These are phyloP conservation scores for Metridium senile DNA, from an alignment of 92 coral and sea anemone species.

Conservation along the genomic window DNA sequence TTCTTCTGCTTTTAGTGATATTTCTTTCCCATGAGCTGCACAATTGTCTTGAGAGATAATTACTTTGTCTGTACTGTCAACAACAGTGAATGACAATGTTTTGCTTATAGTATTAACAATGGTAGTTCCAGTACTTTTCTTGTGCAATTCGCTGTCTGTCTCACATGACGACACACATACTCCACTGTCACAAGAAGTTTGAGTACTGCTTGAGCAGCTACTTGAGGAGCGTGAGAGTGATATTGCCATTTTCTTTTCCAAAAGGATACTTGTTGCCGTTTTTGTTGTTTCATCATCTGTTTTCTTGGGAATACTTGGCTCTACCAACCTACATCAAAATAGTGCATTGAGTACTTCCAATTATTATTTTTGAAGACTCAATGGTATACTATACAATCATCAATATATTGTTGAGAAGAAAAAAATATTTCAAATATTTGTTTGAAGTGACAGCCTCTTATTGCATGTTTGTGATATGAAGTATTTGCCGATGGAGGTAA, in stretches of 20 bases:
- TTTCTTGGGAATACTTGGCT: background rate
- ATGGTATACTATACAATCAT: too few relatives aligned
- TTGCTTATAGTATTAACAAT: background rate
- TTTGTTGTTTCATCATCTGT: background rate
- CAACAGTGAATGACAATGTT: background rate
- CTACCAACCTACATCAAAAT: too few relatives aligned
- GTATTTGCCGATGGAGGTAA: too few relatives aligned
- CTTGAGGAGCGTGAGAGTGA: conserved; percentile 43
- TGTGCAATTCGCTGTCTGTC: conserved; percentile 20
- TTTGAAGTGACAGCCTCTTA: too few relatives aligned
- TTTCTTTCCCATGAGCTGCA: too few relatives aligned
- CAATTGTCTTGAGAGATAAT: background rate
- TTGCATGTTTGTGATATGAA: too few relatives aligned
- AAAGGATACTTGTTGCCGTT: background rate
- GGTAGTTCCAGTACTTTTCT: background rate
- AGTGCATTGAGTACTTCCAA: too few relatives aligned
- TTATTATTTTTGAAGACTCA: too few relatives aligned
- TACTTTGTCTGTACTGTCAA: too few relatives aligned
- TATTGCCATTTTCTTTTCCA: background rate
- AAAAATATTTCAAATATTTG: too few relatives aligned
- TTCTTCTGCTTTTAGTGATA: background rate
- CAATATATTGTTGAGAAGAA: too few relatives aligned
- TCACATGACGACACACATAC: conserved; percentile 43
- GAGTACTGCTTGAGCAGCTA: conserved; percentile 40
- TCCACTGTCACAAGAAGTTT: conserved; percentile 51